These are phyloP conservation scores for Sitta carolinensis DNA, from an alignment of 2,797 vertebrate genomes.

Conservation along the genomic window DNA sequence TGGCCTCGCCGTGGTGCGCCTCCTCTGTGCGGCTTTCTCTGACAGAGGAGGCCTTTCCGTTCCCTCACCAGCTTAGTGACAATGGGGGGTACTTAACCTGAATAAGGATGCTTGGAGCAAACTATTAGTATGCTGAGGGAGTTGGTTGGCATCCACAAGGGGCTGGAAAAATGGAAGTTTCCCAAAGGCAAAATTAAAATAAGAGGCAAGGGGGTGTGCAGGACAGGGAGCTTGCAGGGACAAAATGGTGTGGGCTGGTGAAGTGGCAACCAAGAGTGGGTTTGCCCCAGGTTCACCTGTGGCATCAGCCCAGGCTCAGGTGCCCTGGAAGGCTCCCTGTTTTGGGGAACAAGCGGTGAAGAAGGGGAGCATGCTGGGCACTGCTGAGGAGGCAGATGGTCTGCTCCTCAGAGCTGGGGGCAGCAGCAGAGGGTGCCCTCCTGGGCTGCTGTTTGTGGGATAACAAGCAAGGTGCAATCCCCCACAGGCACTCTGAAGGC, in stretches of 20 bases:
- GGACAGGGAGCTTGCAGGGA: neutral
- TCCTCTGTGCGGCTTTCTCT: neutral
- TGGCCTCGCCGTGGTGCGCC: rapidly evolving
- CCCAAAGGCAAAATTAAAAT: neutral
- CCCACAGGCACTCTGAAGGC: neutral
- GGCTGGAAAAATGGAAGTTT: conserved; percentile 5
- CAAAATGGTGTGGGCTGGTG: neutral
- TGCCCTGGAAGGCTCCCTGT: neutral
- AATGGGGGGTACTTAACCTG: conserved; percentile 34
- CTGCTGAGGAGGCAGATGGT: neutral
- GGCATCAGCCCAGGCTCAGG: neutral
- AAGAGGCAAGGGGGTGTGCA: neutral
- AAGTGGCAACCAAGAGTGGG: neutral
- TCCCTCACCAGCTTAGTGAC: neutral
- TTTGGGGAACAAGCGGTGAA: rapidly evolving
- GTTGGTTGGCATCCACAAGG: neutral
- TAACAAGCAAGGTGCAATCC: rapidly evolving
- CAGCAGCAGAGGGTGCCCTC: neutral
- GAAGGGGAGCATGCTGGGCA: neutral
- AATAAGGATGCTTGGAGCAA: conserved; percentile 13
- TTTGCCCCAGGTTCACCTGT: neutral
- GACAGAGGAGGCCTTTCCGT: neutral
- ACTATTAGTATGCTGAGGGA: conserved; percentile 33
- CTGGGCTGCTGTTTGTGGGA: neutral
- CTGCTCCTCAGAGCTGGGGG: neutral